These are phyloP conservation scores for Argentina silus DNA, from an alignment of 2,797 vertebrate species.

Conservation along the genomic window DNA sequence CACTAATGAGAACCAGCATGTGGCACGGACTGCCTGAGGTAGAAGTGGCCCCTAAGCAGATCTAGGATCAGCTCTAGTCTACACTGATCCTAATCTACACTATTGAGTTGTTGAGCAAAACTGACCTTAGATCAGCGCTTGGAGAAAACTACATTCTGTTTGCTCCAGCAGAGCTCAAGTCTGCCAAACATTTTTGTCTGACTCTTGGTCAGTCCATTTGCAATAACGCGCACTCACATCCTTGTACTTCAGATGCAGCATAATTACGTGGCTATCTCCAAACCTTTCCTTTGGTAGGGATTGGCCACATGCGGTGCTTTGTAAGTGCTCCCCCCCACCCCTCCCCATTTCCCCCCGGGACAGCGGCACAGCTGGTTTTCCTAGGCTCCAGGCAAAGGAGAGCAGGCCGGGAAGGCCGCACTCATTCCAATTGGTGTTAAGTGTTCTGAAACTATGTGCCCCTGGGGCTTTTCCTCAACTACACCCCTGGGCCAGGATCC, in stretches of 20 bases:
- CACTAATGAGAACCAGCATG: constrained; percentile 57
- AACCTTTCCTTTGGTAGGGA: constrained; percentile 41
- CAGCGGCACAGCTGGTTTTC: constrained; percentile 71
- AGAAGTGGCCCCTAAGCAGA: not conserved
- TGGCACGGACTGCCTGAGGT: constrained; percentile 37
- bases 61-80: constrained; percentile 17
- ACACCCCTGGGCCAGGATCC: constrained; percentile 27
- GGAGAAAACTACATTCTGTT: not conserved
- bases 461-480: constrained; percentile 29
- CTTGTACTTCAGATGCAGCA: constrained; percentile 27
- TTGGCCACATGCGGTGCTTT: constrained; percentile 28
- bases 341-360: constrained; percentile 4
- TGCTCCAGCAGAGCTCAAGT: constrained; percentile 23
- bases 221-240: constrained; percentile 16
- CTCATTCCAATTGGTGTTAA: constrained; percentile 37
- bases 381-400: constrained; percentile 40
- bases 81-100: not conserved
- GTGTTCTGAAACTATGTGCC: constrained; percentile 48
- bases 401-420: constrained; percentile 32
- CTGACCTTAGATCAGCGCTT: not conserved
- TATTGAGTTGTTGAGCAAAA: not conserved
- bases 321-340: constrained; percentile 12
- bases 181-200: constrained; percentile 5
- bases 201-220: not conserved
- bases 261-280: constrained; percentile 48